These are phyloP conservation scores for Schrankia costaestrigalis DNA, from an alignment of 2,888 invertebrate genomes.

Conservation along the genomic window DNA sequence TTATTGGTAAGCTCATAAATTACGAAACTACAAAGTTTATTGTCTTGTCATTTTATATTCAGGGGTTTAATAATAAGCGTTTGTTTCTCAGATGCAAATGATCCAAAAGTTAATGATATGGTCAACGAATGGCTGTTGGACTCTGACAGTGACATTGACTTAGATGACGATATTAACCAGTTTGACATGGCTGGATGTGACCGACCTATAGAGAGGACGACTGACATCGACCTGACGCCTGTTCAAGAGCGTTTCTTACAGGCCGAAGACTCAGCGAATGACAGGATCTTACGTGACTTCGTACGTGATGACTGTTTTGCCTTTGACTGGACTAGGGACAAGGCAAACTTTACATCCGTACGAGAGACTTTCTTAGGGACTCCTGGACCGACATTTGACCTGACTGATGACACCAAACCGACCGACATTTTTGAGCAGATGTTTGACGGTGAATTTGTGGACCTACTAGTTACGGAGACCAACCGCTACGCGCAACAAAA, in stretches of 20 bases:
- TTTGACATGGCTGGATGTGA: too few species aligned
- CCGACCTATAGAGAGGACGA: conserved; percentile 6
- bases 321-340: conserved; percentile 22
- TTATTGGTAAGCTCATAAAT: too few species aligned
- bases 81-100: too few species aligned
- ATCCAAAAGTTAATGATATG: too few species aligned
- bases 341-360: conserved; percentile 10
- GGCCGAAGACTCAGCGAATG: conserved; percentile 3
- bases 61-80: too few species aligned
- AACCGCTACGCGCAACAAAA: conserved; percentile 11
- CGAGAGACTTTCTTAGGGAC: conserved; percentile 20
- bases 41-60: too few species aligned
- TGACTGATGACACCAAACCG: conserved; percentile 14
- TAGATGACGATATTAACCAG: too few species aligned
- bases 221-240: conserved; percentile 5
- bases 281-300: neutral
- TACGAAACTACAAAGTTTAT: too few species aligned
- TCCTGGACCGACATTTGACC: conserved; percentile 24
- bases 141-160: conserved; percentile 4
- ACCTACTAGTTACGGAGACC: conserved; percentile 14
- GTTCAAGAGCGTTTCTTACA: conserved; percentile 3
- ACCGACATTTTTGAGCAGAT: conserved; percentile 11
- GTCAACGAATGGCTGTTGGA: conserved; percentile 4
- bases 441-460: conserved; percentile 21
- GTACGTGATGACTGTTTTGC: conserved; percentile 10